Evolutionary conservation across 2,888 invertebrate genomes (phyloP).

Genomic region (Campoletis raptor): DNA sequence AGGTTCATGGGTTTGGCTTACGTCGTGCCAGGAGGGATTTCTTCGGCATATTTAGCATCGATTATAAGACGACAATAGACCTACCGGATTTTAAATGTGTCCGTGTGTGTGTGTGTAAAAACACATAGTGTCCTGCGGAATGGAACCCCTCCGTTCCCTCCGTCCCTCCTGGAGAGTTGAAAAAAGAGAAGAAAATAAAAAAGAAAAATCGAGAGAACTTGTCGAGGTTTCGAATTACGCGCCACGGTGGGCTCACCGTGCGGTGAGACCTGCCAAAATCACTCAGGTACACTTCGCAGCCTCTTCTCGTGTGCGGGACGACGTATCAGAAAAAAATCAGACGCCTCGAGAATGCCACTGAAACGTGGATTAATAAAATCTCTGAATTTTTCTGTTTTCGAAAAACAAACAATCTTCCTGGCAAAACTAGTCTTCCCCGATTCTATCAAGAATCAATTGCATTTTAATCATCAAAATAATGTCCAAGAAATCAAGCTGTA

Average conservation of each 20-base stretch:
- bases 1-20: slow-evolving; percentile 53
- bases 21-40: slow-evolving; percentile 66
- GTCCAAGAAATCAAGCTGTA: not conserved
- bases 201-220: slow-evolving; percentile 52
- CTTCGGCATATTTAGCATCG: slow-evolving; percentile 80
- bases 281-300: slow-evolving; percentile 71
- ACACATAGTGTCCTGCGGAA: slow-evolving; percentile 35
- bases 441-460: not conserved
- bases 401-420: not conserved
- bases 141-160: slow-evolving; percentile 2
- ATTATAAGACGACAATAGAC: slow-evolving; percentile 82
- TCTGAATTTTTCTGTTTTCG: not conserved
- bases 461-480: not conserved
- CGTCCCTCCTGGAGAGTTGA: slow-evolving; percentile 12
- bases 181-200: slow-evolving; percentile 30
- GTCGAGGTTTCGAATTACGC: slow-evolving; percentile 72
- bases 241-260: slow-evolving; percentile 72
- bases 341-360: not conserved
- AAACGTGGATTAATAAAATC: not conserved
- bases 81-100: slow-evolving; percentile 73
- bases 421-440: not conserved
- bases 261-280: slow-evolving; percentile 72
- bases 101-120: slow-evolving; percentile 64
- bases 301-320: slow-evolving; percentile 11
- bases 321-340: slow-evolving; percentile 43